Evolutionary conservation across 2,113 vertebrate genomes (phyloP).

Genomic region (Psammodynastes pulverulentus): DNA sequence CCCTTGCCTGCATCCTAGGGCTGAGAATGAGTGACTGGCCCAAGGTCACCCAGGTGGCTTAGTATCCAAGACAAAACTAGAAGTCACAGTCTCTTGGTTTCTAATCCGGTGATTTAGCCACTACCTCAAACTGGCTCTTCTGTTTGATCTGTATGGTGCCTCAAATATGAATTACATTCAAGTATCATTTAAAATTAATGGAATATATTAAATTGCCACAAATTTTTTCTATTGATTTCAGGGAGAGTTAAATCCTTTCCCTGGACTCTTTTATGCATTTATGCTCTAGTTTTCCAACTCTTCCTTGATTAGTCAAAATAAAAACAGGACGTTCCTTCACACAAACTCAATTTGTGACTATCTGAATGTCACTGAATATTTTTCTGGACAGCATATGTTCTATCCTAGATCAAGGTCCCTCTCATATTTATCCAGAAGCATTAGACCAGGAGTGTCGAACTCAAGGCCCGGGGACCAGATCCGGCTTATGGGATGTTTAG

Average conservation of each 20-base stretch:
- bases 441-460: not conserved
- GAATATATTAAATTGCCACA: not conserved
- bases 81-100: not conserved
- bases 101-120: not conserved
- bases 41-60: not conserved
- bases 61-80: not conserved
- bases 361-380: not conserved
- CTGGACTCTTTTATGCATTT: not conserved
- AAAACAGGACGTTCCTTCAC: not conserved
- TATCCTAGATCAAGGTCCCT: not conserved
- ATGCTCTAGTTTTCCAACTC: not conserved
- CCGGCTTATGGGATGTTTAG: too few relatives aligned
- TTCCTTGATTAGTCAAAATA: not conserved
- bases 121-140: not conserved
- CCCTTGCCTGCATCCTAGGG: not conserved
- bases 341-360: not conserved
- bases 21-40: not conserved
- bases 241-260: not conserved
- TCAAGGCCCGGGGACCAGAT: too few relatives aligned
- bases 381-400: not conserved
- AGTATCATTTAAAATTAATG: not conserved
- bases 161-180: not conserved
- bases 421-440: not conserved
- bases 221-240: not conserved
- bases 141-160: not conserved